Conservation (phyloP, 2,797 vertebrate species). For the Sebastes reedi region DNA sequence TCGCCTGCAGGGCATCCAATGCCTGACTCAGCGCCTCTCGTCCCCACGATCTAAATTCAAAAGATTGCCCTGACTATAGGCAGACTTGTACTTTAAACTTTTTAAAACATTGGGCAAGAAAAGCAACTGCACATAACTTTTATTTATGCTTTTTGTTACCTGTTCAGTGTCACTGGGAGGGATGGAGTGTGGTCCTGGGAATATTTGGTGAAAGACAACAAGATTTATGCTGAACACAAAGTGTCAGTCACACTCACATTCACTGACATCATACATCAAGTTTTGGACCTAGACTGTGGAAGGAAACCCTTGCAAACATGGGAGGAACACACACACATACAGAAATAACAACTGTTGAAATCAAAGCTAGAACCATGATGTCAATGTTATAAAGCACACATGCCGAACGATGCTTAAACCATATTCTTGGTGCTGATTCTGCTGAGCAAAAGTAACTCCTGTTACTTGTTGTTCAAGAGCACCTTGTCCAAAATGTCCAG, state of each 20-base stretch:
- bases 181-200: too few relatives aligned
- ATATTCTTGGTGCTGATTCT: background rate
- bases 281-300: background rate
- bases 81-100: background rate
- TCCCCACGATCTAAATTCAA: constrained; percentile 37
- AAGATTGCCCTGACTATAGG: constrained; percentile 18
- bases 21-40: constrained; percentile 63
- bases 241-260: background rate
- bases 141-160: background rate
- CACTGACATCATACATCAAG: background rate
- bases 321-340: background rate
- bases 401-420: background rate
- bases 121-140: background rate
- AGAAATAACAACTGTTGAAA: background rate
- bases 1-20: constrained; percentile 16
- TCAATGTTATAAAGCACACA: background rate
- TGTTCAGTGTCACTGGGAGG: background rate
- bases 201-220: background rate
- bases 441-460: background rate
- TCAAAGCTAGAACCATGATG: background rate
- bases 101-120: background rate
- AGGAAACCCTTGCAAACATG: background rate
- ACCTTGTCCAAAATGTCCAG: background rate
- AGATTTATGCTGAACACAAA: background rate
- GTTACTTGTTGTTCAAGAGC: constrained; percentile 13